Evolutionary conservation across 2,888 invertebrate species (phyloP).

Genomic region (Chymomyza procnemis): DNA sequence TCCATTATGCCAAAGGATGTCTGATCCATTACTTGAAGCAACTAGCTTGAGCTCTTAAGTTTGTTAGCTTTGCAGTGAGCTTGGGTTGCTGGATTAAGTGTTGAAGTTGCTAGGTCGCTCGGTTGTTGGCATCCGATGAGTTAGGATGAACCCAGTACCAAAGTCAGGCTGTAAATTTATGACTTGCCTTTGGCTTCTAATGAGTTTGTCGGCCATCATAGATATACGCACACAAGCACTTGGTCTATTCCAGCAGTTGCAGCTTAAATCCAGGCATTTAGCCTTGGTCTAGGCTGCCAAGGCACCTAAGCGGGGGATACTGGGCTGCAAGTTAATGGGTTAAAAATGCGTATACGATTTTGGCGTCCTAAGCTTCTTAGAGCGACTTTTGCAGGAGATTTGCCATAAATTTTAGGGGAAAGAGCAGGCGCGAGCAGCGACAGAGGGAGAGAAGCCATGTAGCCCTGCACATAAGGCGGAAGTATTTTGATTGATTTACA

Average conservation of each 20-base stretch:
- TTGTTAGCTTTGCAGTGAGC: conserved; percentile 12
- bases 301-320: too few relatives aligned
- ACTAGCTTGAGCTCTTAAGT: conserved; percentile 9
- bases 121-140: neutral
- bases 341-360: conserved; percentile 68
- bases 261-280: conserved; percentile 42
- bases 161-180: conserved; percentile 57
- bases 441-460: neutral
- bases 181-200: conserved; percentile 64
- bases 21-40: neutral
- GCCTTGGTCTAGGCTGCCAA: conserved; percentile 24
- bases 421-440: too few relatives aligned
- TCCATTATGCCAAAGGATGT: neutral
- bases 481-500: conserved; percentile 67
- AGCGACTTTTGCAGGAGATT: conserved; percentile 53
- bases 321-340: conserved; percentile 49
- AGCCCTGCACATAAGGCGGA: conserved; percentile 42
- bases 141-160: neutral
- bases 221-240: conserved; percentile 10
- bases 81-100: conserved; percentile 30
- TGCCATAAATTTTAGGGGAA: neutral
- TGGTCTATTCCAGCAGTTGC: conserved; percentile 30
- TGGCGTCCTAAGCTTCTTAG: conserved; percentile 69
- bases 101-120: neutral
- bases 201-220: conserved; percentile 68